These are phyloP conservation scores for Hyles lineata DNA, from an alignment of 2,888 invertebrate genomes.

Conservation along the genomic window DNA sequence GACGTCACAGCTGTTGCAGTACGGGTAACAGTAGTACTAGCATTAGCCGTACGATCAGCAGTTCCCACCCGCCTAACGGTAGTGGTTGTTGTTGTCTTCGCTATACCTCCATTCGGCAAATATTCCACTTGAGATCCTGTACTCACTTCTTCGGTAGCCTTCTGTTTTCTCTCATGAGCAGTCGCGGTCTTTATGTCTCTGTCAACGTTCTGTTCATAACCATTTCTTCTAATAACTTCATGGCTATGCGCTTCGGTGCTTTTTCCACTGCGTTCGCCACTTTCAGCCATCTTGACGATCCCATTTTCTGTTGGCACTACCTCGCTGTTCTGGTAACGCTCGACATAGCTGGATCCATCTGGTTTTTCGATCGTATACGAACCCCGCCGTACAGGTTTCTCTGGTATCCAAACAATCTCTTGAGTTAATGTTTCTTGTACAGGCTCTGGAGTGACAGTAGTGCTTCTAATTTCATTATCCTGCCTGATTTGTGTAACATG, in stretches of 20 bases:
- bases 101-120: slow-evolving; percentile 70
- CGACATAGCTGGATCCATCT: slow-evolving; percentile 63
- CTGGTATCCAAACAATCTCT: slow-evolving; percentile 77
- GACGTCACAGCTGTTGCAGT: slow-evolving; percentile 73
- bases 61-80: slow-evolving; percentile 73
- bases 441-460: slow-evolving; percentile 73
- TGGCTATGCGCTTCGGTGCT: slow-evolving; percentile 60
- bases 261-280: slow-evolving; percentile 64
- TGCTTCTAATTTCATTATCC: slow-evolving; percentile 67
- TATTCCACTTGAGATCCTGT: slow-evolving; percentile 72
- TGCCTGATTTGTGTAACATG: slow-evolving; percentile 71
- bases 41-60: slow-evolving; percentile 70
- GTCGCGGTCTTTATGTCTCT: slow-evolving; percentile 63
- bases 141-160: slow-evolving; percentile 68
- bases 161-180: slow-evolving; percentile 68
- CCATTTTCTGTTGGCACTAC: slow-evolving; percentile 73
- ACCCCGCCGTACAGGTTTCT: slow-evolving; percentile 69
- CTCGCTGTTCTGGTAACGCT: slow-evolving; percentile 69
- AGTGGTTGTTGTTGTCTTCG: slow-evolving; percentile 76
- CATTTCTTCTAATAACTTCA: slow-evolving; percentile 64
- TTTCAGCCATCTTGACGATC: slow-evolving; percentile 59
- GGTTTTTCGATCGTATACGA: slow-evolving; percentile 77
- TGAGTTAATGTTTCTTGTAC: slow-evolving; percentile 71
- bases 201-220: slow-evolving; percentile 68
- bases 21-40: slow-evolving; percentile 65